Evolutionary conservation across 2,797 vertebrate species (phyloP), one percentile per base, ranked within the genome.

Genomic region (Phyllotis vaccarum): DNA sequence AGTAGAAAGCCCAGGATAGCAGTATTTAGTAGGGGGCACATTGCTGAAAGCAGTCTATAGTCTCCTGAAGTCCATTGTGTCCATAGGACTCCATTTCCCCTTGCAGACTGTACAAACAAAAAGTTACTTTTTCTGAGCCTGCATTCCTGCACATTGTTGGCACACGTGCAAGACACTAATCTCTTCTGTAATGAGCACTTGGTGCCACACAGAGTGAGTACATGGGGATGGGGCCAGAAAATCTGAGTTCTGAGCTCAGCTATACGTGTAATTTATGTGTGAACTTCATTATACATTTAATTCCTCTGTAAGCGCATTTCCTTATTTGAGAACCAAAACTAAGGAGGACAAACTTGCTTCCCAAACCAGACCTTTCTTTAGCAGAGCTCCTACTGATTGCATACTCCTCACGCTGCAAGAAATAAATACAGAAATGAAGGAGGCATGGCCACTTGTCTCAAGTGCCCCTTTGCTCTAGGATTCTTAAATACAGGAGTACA

Each of bases 201-300:
- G 93, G n/a, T 64, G 52, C 37, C 10, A 16, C 16, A 54, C 6
- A 86, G 40, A 72, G n/a, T 34, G 21, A 22, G 0, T 60, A 8
- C 34, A 9, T 46, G 40, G 19, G 62, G 31, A 46, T 56, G 27
- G 7, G 90, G 37, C n/a, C 64, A 86, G 79, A 66, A 94, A 62
- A 89, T 37, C 46, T 60, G 58, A 46, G 85, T 60, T 87, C 74
- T 24, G 78, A 94, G n/a, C n/a, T 68, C 58, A 60, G 27, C 34
- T 46, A 34, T 66, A 81, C 66, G 37, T 22, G 31, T 49, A 83
- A 52, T 72, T 81, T 72, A n/a, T 74, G 49, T 75, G 29, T 89
- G 56, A 92, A 90, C 62, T 86, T 91, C 68, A 79, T 88, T 52
- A 40, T 86, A 14, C 21, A 68, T 66, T 90, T 87, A 90, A 81